phyloP scores from a whole-genome alignment of 2,113 vertebrate species.

The Oryzias melastigma region DNA sequence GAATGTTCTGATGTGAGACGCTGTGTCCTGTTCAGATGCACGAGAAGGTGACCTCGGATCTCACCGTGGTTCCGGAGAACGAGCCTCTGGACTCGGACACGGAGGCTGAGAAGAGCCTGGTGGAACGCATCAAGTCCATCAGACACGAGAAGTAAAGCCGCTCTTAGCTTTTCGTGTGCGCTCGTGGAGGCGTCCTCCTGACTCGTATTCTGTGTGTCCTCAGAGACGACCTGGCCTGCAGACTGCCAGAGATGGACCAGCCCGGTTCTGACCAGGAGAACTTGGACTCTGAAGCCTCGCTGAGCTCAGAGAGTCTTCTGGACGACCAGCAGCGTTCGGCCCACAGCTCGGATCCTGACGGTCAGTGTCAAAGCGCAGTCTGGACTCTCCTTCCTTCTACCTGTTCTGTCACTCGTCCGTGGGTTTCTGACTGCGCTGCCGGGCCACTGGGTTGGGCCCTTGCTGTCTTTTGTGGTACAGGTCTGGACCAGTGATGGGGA shows the following conservation, averaged over 20 bases:
- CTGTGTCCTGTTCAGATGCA: slow-evolving; percentile 63
- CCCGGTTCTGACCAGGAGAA: slow-evolving; percentile 95
- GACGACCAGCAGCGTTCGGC: slow-evolving; percentile 79
- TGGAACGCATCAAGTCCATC: slow-evolving; percentile 91
- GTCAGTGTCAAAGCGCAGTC: slow-evolving; percentile 85
- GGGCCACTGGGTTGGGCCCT: slow-evolving; percentile 58
- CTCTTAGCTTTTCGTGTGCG: too few species aligned
- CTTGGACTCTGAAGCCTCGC: slow-evolving; percentile 89
- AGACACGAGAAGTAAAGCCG: slow-evolving; percentile 93
- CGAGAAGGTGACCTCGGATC: slow-evolving; percentile 66
- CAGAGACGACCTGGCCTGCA: slow-evolving; percentile 93
- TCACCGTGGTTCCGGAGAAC: slow-evolving; percentile 80
- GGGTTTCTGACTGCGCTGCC: slow-evolving; percentile 59
- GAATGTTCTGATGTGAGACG: not conserved
- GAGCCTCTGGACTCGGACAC: slow-evolving; percentile 79
- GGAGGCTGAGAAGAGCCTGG: slow-evolving; percentile 84
- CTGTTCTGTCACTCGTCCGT: slow-evolving; percentile 43
- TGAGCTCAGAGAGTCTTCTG: slow-evolving; percentile 93
- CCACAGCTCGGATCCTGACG: slow-evolving; percentile 79
- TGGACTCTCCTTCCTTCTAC: slow-evolving; percentile 11
- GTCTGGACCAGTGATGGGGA: slow-evolving; percentile 79
- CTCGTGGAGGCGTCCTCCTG: not conserved
- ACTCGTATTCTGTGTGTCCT: not conserved
- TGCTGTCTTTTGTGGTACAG: slow-evolving; percentile 77
- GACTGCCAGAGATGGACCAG: slow-evolving; percentile 93